These are phyloP conservation scores for Yponomeuta sedellus DNA, from an alignment of 2,888 invertebrate species.

Conservation along the genomic window DNA sequence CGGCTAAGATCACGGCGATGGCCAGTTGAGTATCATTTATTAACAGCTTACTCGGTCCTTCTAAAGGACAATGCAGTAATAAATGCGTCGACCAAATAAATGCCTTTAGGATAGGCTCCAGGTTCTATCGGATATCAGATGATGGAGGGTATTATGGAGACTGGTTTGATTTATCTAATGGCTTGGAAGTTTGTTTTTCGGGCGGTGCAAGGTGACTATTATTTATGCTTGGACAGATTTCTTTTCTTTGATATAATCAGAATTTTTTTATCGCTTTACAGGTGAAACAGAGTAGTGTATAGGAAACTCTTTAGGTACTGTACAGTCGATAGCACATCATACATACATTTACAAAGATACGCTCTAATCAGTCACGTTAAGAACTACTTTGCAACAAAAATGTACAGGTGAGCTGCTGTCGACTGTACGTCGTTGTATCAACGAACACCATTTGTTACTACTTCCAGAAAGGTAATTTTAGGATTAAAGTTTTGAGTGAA, in stretches of 20 bases:
- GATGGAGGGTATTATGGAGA: neutral
- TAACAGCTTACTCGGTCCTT: slow-evolving; percentile 10
- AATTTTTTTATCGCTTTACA: neutral
- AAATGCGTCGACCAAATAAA: neutral
- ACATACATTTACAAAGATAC: too few relatives aligned
- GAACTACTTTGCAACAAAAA: too few relatives aligned
- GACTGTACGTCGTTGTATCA: too few relatives aligned
- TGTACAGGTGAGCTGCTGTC: too few relatives aligned
- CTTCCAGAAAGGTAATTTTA: too few relatives aligned
- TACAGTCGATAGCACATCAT: too few relatives aligned
- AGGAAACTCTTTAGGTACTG: too few relatives aligned
- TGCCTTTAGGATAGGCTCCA: neutral
- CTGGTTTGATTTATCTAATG: neutral
- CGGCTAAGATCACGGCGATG: slow-evolving; percentile 1
- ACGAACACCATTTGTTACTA: too few relatives aligned
- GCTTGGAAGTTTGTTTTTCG: neutral
- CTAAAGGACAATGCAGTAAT: slow-evolving; percentile 4
- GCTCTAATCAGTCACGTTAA: too few relatives aligned
- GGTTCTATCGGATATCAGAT: slow-evolving; percentile 1
- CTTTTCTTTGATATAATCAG: neutral
- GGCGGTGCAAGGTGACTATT: neutral
- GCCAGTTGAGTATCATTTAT: slow-evolving; percentile 12
- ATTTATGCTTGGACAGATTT: neutral
- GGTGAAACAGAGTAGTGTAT: too few relatives aligned
- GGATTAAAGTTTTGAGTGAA: too few relatives aligned